phyloP scores from a whole-genome alignment of 2,797 vertebrate species.

The Tolypeutes matacus region DNA sequence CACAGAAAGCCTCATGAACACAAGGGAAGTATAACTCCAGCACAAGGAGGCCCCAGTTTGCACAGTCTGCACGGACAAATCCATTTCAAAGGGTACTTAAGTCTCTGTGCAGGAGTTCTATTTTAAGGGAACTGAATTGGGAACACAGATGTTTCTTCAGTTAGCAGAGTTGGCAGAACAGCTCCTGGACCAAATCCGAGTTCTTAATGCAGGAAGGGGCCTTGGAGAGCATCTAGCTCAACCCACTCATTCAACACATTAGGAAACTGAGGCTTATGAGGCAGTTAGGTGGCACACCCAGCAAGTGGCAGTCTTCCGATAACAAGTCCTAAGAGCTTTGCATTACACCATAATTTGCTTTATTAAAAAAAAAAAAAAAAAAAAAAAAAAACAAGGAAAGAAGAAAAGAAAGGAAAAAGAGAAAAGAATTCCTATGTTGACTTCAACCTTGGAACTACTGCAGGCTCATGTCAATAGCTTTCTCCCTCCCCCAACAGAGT shows the following conservation, averaged over 20 bases:
- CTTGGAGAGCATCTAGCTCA: slow-evolving; percentile 66
- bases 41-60: not conserved
- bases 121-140: slow-evolving; percentile 75
- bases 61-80: not conserved
- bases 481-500: not conserved
- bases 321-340: slow-evolving; percentile 54
- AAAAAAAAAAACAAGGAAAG: not conserved
- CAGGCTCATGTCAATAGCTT: not conserved
- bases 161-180: slow-evolving; percentile 81
- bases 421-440: not conserved
- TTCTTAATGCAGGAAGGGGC: slow-evolving; percentile 79
- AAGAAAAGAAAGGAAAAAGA: slow-evolving; percentile 23
- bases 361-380: not conserved
- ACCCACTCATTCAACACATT: slow-evolving; percentile 62
- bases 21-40: not conserved
- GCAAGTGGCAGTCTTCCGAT: slow-evolving; percentile 22
- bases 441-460: slow-evolving; percentile 61
- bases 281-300: slow-evolving; percentile 22
- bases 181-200: slow-evolving; percentile 81
- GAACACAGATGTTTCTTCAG: slow-evolving; percentile 85
- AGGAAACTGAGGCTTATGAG: slow-evolving; percentile 74
- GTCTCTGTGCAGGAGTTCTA: slow-evolving; percentile 72
- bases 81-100: slow-evolving; percentile 54
- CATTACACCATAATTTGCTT: slow-evolving; percentile 62
- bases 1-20: not conserved